A percentile compares a stretch with the other conserved stretches of the same genome.
Conservation (phyloP, 2,888 invertebrate genomes). For the Agrochola lota region DNA sequence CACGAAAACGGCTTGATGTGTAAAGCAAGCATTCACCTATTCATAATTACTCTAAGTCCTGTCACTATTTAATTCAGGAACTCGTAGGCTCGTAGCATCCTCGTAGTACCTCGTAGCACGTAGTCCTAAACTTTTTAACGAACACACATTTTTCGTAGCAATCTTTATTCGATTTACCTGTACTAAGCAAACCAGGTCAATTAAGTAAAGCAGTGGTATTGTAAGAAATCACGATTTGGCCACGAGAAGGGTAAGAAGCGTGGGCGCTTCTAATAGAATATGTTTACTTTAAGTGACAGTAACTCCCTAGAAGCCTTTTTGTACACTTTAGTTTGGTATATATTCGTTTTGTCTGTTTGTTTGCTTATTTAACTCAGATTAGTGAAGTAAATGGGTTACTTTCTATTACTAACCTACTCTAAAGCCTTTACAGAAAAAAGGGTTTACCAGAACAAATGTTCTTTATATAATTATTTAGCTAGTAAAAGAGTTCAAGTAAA, state of each 20-base stretch:
- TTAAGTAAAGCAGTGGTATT: constrained; percentile 33
- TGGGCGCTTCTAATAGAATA: constrained; percentile 21
- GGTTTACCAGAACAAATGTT: background rate
- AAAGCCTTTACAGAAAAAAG: background rate
- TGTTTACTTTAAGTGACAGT: constrained; percentile 46
- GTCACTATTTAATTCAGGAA: background rate
- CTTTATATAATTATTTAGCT: background rate
- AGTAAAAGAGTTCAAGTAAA: background rate
- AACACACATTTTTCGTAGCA: background rate
- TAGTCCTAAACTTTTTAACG: constrained; percentile 9
- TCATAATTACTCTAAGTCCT: background rate
- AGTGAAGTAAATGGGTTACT: constrained; percentile 25
- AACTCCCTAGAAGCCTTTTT: constrained; percentile 39
- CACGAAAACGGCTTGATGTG: background rate
- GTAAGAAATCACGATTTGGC: constrained; percentile 21
- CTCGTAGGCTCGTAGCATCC: constrained; percentile 38
- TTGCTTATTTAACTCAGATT: constrained; percentile 22
- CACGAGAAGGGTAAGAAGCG: constrained; percentile 32
- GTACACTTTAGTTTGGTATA: constrained; percentile 17
- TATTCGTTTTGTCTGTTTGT: constrained; percentile 5
- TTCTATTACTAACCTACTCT: background rate
- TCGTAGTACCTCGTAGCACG: constrained; percentile 38
- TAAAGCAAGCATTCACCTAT: background rate
- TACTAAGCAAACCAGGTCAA: constrained; percentile 30
- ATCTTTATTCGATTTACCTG: constrained; percentile 24